Evolutionary conservation across 2,797 vertebrate genomes (phyloP).

Genomic region (Clarias platycephalus): DNA sequence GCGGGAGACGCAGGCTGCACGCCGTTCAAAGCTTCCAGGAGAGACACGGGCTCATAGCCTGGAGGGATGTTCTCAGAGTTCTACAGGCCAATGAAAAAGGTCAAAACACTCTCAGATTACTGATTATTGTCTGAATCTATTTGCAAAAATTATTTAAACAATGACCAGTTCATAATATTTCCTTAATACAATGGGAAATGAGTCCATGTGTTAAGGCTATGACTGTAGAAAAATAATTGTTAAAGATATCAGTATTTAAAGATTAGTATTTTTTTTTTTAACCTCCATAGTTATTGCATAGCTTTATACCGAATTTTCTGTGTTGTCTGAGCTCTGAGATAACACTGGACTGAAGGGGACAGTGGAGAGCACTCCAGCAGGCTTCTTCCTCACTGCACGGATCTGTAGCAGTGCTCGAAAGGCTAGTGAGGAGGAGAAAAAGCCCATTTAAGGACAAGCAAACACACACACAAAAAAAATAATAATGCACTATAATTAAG

Average conservation of each 20-base stretch:
- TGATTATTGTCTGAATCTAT: neutral
- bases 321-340: conserved; percentile 94
- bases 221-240: neutral
- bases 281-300: too few relatives aligned
- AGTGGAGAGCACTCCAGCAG: conserved; percentile 84
- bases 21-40: conserved; percentile 94
- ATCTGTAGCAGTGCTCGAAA: conserved; percentile 98
- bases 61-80: conserved; percentile 90
- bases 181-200: neutral
- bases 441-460: conserved; percentile 15
- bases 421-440: conserved; percentile 66
- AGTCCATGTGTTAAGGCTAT: neutral
- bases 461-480: neutral
- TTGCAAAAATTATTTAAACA: neutral
- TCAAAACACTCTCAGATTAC: neutral
- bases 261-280: too few relatives aligned
- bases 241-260: too few relatives aligned
- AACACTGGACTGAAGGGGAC: conserved; percentile 96
- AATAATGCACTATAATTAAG: conserved; percentile 31
- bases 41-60: conserved; percentile 94
- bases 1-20: conserved; percentile 83
- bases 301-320: conserved; percentile 86
- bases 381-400: conserved; percentile 95
- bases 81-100: conserved; percentile 63
- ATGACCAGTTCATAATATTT: neutral